phyloP scores from a whole-genome alignment of 2,888 invertebrate species.

The Mamestra brassicae region DNA sequence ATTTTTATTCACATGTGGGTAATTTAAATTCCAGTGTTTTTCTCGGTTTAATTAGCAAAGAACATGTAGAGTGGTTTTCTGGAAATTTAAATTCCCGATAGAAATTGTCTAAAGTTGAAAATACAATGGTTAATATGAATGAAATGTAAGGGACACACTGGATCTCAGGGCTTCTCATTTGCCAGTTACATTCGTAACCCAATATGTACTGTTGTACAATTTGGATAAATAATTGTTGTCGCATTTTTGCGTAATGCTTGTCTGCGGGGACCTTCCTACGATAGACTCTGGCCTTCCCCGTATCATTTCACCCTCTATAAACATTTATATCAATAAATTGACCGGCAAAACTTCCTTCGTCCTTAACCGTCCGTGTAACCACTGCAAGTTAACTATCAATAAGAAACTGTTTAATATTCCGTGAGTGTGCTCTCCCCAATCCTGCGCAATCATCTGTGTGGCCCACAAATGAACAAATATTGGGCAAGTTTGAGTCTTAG shows the following conservation, averaged over 20 bases:
- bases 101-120: not conserved
- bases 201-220: not conserved
- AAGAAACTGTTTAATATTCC: conserved; percentile 58
- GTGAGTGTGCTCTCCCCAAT: conserved; percentile 40
- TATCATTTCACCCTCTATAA: not conserved
- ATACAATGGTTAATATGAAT: not conserved
- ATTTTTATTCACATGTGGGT: not conserved
- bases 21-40: conserved; percentile 7
- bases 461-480: conserved; percentile 67
- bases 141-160: not conserved
- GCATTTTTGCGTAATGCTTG: no score
- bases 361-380: conserved; percentile 5
- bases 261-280: no score
- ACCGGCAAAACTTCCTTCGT: not conserved
- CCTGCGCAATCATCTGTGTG: conserved; percentile 52
- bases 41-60: not conserved
- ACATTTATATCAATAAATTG: conserved; percentile 13
- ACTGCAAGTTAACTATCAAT: conserved; percentile 39
- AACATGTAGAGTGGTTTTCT: not conserved
- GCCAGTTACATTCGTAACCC: not conserved
- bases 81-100: not conserved
- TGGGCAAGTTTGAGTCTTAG: conserved; percentile 34
- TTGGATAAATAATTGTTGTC: no score
- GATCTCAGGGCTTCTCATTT: not conserved
- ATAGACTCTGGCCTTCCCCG: not conserved